These are phyloP conservation scores for Haemorhous mexicanus DNA, from an alignment of 2,113 vertebrate species.

Conservation along the genomic window DNA sequence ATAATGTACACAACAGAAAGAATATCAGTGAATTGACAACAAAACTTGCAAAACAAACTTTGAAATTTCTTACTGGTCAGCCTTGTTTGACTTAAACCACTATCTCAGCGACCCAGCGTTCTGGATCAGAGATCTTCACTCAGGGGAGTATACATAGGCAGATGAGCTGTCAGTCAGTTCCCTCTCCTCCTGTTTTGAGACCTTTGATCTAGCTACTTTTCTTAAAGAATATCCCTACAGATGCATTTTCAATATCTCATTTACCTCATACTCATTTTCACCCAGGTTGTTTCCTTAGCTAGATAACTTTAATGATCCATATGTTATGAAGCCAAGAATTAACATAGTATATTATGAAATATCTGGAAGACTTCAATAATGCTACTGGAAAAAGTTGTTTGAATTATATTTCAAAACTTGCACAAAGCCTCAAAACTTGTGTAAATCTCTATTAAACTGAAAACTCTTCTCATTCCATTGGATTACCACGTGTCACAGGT, in stretches of 20 bases:
- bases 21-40: background rate
- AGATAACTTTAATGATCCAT: background rate
- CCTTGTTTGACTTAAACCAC: background rate
- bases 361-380: background rate
- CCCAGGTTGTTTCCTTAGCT: background rate
- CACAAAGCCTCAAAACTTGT: background rate
- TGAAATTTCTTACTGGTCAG: background rate
- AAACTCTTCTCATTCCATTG: background rate
- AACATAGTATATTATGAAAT: background rate
- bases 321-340: background rate
- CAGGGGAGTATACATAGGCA: background rate
- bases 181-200: background rate
- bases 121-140: background rate
- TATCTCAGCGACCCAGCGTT: background rate
- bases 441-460: background rate
- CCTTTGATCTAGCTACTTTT: background rate
- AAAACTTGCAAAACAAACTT: background rate
- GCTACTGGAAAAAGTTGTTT: background rate
- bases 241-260: background rate
- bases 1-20: background rate
- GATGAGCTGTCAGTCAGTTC: background rate
- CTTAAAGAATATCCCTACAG: background rate
- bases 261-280: background rate
- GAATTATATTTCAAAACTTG: background rate
- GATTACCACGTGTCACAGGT: conserved; percentile 4